Evolutionary conservation across 2,797 vertebrate species (phyloP).

Genomic region (Craterocephalus amniculus): DNA sequence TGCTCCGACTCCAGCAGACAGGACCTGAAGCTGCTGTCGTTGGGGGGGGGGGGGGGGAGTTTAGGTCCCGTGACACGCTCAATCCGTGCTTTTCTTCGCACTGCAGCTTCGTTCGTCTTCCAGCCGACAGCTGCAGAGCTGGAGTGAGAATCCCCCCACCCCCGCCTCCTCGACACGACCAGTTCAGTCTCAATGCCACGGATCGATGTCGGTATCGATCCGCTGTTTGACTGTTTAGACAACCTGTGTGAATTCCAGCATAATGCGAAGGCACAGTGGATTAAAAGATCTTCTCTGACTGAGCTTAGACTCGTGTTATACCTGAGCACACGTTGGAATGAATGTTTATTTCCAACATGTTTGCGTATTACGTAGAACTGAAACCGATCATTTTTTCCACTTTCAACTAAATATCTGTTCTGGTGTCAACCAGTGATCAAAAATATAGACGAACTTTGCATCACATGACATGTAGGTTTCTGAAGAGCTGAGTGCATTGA

Average conservation of each 20-base stretch:
- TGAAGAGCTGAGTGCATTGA: no score
- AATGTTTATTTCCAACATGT: no score
- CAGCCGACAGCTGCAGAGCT: conserved; percentile 48
- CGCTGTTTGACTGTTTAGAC: conserved; percentile 79
- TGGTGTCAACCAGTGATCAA: no score
- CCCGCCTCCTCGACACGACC: conserved; percentile 71
- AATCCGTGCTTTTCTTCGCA: no score
- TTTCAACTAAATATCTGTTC: no score
- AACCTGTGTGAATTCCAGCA: conserved; percentile 78
- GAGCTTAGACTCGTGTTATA: no score
- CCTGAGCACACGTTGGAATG: background rate
- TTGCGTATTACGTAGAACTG: no score
- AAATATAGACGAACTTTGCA: no score
- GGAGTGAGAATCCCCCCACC: conserved; percentile 72
- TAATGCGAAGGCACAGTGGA: conserved; percentile 63
- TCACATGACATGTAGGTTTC: no score
- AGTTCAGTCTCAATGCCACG: conserved; percentile 77
- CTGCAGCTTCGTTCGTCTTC: no score
- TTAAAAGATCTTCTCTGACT: conserved; percentile 36
- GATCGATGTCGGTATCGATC: conserved; percentile 77
- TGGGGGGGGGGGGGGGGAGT: conserved; percentile 23
- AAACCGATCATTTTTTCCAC: no score
- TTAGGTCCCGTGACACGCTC: conserved; percentile 26
- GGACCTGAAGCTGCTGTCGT: conserved; percentile 59
- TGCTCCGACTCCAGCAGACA: conserved; percentile 69